Evolutionary conservation across 2,888 invertebrate genomes (phyloP), one percentile per base, ranked within the genome.

Genomic region (Lasioglossum lativentre): DNA sequence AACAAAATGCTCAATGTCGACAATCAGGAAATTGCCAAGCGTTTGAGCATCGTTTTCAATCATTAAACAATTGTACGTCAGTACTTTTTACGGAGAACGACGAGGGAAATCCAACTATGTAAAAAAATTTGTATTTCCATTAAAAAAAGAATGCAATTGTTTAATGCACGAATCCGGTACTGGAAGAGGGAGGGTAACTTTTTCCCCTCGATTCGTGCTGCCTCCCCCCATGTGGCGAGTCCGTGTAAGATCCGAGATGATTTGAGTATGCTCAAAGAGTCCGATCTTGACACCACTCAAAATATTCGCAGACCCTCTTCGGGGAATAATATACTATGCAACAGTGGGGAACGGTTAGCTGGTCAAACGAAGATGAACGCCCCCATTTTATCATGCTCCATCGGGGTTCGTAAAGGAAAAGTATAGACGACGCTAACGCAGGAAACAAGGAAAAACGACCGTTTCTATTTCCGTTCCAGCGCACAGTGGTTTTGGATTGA

Each of bases 261-360:
- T n/a, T 56, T 10, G 52, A 23, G 8, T 14, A 59, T 12, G 59
- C 14, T 59, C 4, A 4, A 59, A n/a, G 0, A 27, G 19, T 47
- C 19, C 5, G 4, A 47, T 47, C 19, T 19, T 47, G 47, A 19
- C 59, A 68, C 63, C 71, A 38, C 80, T n/a, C 38, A 45, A 30
- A 30, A 76, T 34, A 74, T 84, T 63, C 85, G 52, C 38, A 23
- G 40, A 6, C 70, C 42, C 79, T 71, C 80, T 70, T 27, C 63
- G 16, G 77, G 85, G 80, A 84, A 70, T 70, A 71, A 77, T 84
- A 76, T 52, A 63, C 34, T 59, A 85, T 76, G 73, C 74, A 76
- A 52, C 59, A 68, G 52, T 63, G 42, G 42, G 27, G 14, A 30
- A 14, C 30, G 63, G 30, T 63, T 63, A 27, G 30, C 30, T 63